Percentiles rank a stretch among this genome's conserved stretches.
These are phyloP conservation scores for Tragelaphus scriptus DNA, from an alignment of 2,113 vertebrate genomes.

Conservation along the genomic window DNA sequence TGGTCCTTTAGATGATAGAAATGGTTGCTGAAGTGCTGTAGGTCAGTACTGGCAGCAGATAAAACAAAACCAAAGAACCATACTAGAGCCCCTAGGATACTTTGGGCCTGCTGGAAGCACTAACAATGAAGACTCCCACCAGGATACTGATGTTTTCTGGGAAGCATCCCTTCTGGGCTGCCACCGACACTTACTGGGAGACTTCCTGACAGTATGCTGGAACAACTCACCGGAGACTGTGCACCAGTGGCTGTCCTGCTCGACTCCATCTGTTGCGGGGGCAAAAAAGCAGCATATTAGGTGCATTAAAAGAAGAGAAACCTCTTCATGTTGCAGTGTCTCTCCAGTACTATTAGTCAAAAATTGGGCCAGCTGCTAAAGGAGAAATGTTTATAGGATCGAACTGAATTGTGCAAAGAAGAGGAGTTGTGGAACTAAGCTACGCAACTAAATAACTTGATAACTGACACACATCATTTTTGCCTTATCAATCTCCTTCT, in stretches of 20 bases:
- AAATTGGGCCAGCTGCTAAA: not conserved
- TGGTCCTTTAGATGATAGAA: not conserved
- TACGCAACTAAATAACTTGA: not conserved
- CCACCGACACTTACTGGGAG: not conserved
- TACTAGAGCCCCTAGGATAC: not conserved
- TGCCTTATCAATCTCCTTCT: not conserved
- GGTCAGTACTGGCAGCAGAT: not conserved
- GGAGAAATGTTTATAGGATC: not conserved
- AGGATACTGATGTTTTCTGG: not conserved
- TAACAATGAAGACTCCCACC: not conserved
- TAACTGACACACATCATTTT: not conserved
- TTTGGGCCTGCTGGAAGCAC: not conserved
- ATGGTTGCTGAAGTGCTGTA: not conserved
- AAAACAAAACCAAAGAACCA: not conserved
- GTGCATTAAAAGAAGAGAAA: not conserved
- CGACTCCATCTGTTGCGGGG: not conserved
- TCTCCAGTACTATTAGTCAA: not conserved
- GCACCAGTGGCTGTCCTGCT: not conserved
- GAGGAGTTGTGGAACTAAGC: not conserved
- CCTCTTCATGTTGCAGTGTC: not conserved
- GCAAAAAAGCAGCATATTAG: not conserved
- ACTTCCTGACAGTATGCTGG: not conserved
- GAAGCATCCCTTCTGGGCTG: not conserved
- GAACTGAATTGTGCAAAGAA: not conserved
- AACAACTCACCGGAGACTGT: not conserved